A percentile compares a stretch with the other conserved stretches of the same genome.
Conservation (phyloP, 2,888 invertebrate species). For the Acanthoscelides obtectus region DNA sequence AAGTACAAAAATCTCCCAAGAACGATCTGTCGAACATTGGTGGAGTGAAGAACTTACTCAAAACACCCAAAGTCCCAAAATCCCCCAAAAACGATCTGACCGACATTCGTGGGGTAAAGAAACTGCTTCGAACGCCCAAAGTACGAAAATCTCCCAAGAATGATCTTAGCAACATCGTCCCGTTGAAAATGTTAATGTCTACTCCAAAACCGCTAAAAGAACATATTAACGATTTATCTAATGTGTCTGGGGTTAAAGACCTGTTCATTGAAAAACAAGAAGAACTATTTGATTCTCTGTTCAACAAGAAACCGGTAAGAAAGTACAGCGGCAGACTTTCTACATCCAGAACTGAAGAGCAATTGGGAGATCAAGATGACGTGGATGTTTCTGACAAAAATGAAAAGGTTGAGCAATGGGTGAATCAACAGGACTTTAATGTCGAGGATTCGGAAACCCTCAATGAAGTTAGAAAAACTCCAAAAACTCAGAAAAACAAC, state of each 20-base stretch:
- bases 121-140: conserved; percentile 28
- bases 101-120: conserved; percentile 25
- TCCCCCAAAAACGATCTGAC: conserved; percentile 28
- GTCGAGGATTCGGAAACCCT: background rate
- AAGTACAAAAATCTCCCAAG: conserved; percentile 22
- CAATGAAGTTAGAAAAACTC: background rate
- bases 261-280: conserved; percentile 22
- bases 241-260: conserved; percentile 28
- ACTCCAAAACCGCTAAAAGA: conserved; percentile 18
- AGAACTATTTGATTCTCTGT: conserved; percentile 24
- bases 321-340: conserved; percentile 22
- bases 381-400: conserved; percentile 10
- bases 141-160: conserved; percentile 21
- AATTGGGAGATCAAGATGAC: background rate
- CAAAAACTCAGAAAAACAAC: background rate
- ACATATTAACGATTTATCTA: conserved; percentile 25
- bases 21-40: conserved; percentile 27
- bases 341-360: conserved; percentile 8
- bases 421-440: conserved; percentile 21
- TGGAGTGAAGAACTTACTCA: conserved; percentile 29
- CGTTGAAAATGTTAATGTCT: conserved; percentile 14
- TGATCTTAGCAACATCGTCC: conserved; percentile 19
- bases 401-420: conserved; percentile 25
- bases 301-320: conserved; percentile 18
- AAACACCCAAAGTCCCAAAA: conserved; percentile 22